phyloP scores from a whole-genome alignment of 2,797 vertebrate species.

The Lepidocolaptes lacrymiger region DNA sequence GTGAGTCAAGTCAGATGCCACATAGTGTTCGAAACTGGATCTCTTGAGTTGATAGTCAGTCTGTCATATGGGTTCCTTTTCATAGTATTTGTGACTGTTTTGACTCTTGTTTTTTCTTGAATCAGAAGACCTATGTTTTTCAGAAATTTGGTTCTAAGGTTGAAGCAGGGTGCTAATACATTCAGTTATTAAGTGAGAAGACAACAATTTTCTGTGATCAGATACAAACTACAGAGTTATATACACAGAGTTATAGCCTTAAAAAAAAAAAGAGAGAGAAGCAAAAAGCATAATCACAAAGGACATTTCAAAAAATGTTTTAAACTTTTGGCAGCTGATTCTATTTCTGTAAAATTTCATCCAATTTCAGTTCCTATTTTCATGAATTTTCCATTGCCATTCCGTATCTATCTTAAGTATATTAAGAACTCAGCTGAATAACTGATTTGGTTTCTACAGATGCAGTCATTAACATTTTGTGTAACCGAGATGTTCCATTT shows the following conservation, averaged over 20 bases:
- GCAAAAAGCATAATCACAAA: background rate
- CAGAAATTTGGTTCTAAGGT: background rate
- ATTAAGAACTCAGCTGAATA: background rate
- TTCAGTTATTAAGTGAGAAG: background rate
- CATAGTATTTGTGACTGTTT: background rate
- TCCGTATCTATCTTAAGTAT: background rate
- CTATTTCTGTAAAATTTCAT: background rate
- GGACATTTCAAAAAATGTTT: background rate
- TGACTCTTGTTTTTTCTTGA: background rate
- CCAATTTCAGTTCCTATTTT: background rate
- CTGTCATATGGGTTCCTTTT: fast-evolving
- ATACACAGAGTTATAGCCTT: background rate
- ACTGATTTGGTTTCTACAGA: background rate
- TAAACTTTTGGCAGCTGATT: background rate
- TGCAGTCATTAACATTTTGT: background rate
- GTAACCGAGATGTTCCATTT: background rate
- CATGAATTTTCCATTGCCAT: background rate
- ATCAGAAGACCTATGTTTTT: background rate
- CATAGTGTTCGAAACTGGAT: background rate
- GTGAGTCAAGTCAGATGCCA: background rate
- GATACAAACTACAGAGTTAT: background rate
- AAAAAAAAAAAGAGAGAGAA: background rate
- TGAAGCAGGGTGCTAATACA: background rate
- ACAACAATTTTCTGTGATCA: background rate
- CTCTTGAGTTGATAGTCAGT: background rate